Conservation (phyloP, 2,113 vertebrate species). For the Sinosuthora webbiana region DNA sequence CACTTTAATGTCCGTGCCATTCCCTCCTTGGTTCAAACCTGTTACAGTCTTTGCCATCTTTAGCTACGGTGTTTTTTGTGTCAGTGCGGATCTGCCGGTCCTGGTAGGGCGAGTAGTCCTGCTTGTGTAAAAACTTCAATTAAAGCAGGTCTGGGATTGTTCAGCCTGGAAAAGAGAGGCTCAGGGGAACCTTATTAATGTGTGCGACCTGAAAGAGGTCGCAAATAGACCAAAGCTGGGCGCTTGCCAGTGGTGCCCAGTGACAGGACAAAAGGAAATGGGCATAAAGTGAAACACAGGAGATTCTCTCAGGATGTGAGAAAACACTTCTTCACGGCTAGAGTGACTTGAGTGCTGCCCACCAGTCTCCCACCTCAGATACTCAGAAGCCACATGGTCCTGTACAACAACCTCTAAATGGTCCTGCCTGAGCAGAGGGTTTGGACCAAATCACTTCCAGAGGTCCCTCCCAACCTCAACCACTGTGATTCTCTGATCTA, state of each 20-base stretch:
- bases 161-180: neutral
- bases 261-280: accelerated
- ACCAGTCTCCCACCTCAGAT: neutral
- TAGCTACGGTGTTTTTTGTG: neutral
- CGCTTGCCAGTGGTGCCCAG: neutral
- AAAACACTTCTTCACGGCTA: neutral
- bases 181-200: accelerated
- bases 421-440: accelerated
- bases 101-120: too few species aligned
- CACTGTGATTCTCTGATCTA: neutral
- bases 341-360: neutral
- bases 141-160: neutral
- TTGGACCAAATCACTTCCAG: neutral
- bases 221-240: too few species aligned
- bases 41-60: accelerated
- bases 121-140: neutral
- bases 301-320: neutral
- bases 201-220: neutral
- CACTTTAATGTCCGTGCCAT: accelerated
- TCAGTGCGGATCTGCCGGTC: neutral
- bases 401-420: neutral
- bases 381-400: accelerated
- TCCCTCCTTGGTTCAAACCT: neutral
- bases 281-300: neutral
- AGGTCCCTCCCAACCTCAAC: neutral